Percentiles rank a stretch among this genome's conserved stretches.
Evolutionary conservation across 2,113 vertebrate genomes (phyloP).

Genomic region (Coryphaenoides rupestris): DNA sequence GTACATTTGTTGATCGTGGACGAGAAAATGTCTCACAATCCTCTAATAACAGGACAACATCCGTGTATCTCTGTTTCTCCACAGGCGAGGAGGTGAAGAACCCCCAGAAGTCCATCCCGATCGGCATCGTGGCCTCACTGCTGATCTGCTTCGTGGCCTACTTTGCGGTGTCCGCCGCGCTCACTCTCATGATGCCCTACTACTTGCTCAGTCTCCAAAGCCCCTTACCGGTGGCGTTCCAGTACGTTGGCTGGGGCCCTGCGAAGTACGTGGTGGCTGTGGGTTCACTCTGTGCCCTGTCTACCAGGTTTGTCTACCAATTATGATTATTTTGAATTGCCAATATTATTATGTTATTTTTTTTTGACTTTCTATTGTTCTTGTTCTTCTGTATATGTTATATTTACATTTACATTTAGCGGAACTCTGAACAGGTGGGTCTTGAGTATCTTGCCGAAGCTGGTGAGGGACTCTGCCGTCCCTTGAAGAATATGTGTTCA

Average conservation of each 20-base stretch:
- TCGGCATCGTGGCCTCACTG: slow-evolving; percentile 79
- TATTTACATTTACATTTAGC: too few species aligned
- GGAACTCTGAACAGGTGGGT: too few species aligned
- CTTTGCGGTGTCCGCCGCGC: slow-evolving; percentile 82
- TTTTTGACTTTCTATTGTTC: too few species aligned
- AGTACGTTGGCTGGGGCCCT: slow-evolving; percentile 75
- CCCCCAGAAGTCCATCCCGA: slow-evolving; percentile 79
- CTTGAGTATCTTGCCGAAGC: too few species aligned
- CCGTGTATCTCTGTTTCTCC: background rate
- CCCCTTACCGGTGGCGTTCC: slow-evolving; percentile 78
- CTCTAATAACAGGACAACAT: background rate
- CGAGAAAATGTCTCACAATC: too few species aligned
- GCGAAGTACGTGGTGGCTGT: slow-evolving; percentile 76
- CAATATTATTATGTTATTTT: background rate
- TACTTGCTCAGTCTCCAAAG: slow-evolving; percentile 75
- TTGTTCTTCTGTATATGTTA: too few species aligned
- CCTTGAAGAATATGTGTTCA: too few species aligned
- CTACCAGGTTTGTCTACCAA: too few species aligned
- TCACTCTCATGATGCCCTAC: slow-evolving; percentile 89
- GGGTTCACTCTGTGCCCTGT: slow-evolving; percentile 77
- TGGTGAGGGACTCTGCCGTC: too few species aligned
- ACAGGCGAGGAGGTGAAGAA: slow-evolving; percentile 84
- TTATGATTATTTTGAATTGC: background rate
- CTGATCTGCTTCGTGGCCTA: slow-evolving; percentile 85
- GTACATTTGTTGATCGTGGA: background rate